phyloP scores from a whole-genome alignment of 2,797 vertebrate genomes.

The Dicrostonyx torquatus region DNA sequence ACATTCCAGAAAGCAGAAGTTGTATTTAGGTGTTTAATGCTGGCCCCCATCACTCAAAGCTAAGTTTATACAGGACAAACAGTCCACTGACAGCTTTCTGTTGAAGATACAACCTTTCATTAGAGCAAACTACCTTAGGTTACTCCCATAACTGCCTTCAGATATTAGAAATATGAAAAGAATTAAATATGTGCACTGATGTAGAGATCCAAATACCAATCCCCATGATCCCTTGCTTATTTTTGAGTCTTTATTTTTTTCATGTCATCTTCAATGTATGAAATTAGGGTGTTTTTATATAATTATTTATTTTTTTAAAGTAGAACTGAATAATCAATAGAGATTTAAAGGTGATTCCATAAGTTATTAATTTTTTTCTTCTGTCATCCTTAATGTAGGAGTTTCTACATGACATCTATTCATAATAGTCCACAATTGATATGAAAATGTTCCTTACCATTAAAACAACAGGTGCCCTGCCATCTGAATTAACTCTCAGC shows the following conservation, averaged over 20 bases:
- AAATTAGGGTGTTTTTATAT: constrained; percentile 7
- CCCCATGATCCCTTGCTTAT: not conserved
- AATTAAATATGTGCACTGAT: not conserved
- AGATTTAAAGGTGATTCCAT: not conserved
- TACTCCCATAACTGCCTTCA: not conserved
- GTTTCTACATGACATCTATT: not conserved
- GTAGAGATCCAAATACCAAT: not conserved
- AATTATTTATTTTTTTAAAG: not conserved
- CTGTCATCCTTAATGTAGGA: not conserved
- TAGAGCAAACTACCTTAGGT: not conserved
- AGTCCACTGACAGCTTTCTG: not conserved
- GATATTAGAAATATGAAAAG: constrained; percentile 13
- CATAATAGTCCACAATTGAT: not conserved
- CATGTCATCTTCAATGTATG: not conserved
- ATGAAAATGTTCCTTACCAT: not conserved
- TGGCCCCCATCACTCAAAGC: not conserved
- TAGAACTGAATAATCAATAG: not conserved
- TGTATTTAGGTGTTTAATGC: not conserved
- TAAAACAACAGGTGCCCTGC: not conserved
- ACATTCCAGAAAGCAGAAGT: not conserved
- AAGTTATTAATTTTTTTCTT: not conserved
- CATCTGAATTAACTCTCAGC: not conserved
- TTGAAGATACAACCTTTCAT: not conserved
- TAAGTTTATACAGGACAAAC: not conserved
- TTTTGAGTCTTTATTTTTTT: constrained; percentile 3